A percentile compares a stretch with the other conserved stretches of the same genome.
phyloP scores from a whole-genome alignment of 2,797 vertebrate genomes.

The Tenualosa thibaudeaui region DNA sequence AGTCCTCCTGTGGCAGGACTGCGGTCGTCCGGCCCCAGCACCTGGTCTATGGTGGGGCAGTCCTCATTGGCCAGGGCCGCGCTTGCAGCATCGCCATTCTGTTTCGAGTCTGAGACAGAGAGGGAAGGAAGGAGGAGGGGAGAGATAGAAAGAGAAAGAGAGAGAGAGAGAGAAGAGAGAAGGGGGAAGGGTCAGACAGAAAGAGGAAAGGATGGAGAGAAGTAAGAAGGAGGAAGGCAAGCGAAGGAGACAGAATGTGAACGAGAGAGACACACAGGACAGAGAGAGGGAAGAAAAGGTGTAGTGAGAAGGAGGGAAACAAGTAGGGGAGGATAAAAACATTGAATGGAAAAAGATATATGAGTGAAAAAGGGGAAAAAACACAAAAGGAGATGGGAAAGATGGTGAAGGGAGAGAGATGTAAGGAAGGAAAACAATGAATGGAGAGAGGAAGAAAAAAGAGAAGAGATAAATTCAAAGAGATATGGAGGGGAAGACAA shows the following conservation, averaged over 20 bases:
- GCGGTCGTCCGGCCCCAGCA: conserved; percentile 87
- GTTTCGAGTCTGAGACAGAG: conserved; percentile 81
- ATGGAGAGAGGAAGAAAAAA: not conserved
- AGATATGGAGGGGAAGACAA: not conserved
- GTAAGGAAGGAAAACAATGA: not conserved
- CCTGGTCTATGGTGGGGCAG: conserved; percentile 91
- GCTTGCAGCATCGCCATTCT: conserved; percentile 87
- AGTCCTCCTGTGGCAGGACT: conserved; percentile 78
- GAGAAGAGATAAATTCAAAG: not conserved
- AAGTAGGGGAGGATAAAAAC: not conserved
- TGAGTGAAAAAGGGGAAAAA: not conserved
- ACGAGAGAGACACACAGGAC: conserved; percentile 16
- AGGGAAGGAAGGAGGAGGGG: too few species aligned
- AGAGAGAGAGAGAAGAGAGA: not conserved
- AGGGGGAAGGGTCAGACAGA: not conserved
- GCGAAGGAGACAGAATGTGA: conserved; percentile 30
- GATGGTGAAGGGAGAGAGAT: not conserved
- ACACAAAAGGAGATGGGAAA: not conserved
- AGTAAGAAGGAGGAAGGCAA: conserved; percentile 20
- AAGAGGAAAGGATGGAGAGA: not conserved
- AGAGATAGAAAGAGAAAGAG: not conserved
- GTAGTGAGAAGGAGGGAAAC: not conserved
- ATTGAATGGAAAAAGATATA: not conserved
- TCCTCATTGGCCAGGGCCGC: conserved; percentile 90
- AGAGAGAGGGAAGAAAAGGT: conserved; percentile 26